Evolutionary conservation across 1,140 invertebrate genomes (phyloP), one percentile per base, ranked within the genome.

Genomic region (Anagrus nilaparvatae): DNA sequence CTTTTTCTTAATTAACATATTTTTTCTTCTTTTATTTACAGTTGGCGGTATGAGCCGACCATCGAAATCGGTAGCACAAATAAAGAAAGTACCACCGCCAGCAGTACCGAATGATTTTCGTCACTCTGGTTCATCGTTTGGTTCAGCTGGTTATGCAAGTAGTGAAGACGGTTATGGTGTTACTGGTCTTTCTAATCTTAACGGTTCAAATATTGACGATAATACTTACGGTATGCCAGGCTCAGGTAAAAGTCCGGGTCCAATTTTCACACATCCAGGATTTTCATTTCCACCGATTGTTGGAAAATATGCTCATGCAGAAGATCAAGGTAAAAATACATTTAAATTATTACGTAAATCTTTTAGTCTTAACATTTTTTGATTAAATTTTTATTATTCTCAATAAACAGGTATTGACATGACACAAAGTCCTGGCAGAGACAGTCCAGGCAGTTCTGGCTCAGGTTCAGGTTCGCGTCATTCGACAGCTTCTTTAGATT

Each of bases 401-500:
- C n/a, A n/a, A n/a, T n/a, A n/a, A n/a, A 5, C 38, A 69, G 66
- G 66, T 46, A 79, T 79, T 51, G 77, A 80, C 57, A 76, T 79
- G 71, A 76, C 74, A 29, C 75, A 87, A 77, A 89, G 84, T 55
- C 88, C 87, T 14, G 89, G 87, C 13, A 74, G 87, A 34, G 88
- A 90, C 61, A 90, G 86, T 63, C 87, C 87, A 4, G 86, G 86
- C 57, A 90, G 86, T 65, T 87, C 87, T 4, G 86, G 86, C 16
- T 88, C 85, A 1, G 88, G 85, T 7, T 87, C 84, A 37, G 87
- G 86, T 2, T 83, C 81, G 7, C 74, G 86, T n/a, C 84, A 89
- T 59, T 92, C 87, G 45, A 92, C 89, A 0, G 89, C 90, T 27
- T 93, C 88, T 41, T 69, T 93, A 53, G 91, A 97, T 67, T 91